phyloP scores from a whole-genome alignment of 1,140 invertebrate genomes.

The Meloidogyne floridensis region DNA sequence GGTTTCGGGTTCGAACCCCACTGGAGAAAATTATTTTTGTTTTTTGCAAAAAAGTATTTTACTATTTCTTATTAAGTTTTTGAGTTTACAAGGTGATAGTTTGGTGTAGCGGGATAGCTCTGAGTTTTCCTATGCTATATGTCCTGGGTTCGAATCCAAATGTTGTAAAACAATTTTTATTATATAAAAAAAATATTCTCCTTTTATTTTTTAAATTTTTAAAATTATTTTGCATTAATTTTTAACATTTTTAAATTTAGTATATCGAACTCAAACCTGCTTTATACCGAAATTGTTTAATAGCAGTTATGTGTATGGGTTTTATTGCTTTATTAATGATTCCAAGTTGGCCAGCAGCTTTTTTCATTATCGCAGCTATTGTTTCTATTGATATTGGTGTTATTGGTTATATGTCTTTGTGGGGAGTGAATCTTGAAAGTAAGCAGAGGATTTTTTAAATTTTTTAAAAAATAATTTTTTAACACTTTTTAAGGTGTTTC shows the following conservation, averaged over 20 bases:
- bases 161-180: background rate
- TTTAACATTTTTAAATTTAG: background rate
- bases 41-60: too few relatives aligned
- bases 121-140: too few relatives aligned
- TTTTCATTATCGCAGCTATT: constrained; percentile 77
- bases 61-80: too few relatives aligned
- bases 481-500: constrained; percentile 70
- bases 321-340: constrained; percentile 68
- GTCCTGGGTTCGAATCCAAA: too few relatives aligned
- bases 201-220: background rate
- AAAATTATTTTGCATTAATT: background rate
- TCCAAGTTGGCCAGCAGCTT: constrained; percentile 36
- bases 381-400: constrained; percentile 78
- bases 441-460: background rate
- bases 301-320: constrained; percentile 81
- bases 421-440: constrained; percentile 83
- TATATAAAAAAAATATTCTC: background rate
- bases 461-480: background rate
- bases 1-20: too few relatives aligned
- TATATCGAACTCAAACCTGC: constrained; percentile 66
- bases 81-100: too few relatives aligned
- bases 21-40: too few relatives aligned
- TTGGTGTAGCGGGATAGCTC: too few relatives aligned
- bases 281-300: constrained; percentile 77
- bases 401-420: constrained; percentile 79